A percentile compares a stretch with the other conserved stretches of the same genome.
Conservation (phyloP, 2,888 invertebrate species). For the Calliphora vomitoria region DNA sequence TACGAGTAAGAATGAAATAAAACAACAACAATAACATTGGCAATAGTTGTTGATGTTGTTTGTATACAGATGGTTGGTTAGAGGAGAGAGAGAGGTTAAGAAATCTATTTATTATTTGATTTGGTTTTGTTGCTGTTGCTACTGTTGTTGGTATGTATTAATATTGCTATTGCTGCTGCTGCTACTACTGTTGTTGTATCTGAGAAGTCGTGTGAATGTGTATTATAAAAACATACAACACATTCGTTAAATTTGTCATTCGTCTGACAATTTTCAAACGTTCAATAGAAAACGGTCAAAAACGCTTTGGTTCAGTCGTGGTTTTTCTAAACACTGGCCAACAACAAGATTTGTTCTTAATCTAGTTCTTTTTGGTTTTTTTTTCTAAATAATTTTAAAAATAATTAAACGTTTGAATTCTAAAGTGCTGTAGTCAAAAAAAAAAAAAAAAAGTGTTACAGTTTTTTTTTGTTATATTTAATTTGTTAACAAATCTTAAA, state of each 20-base stretch:
- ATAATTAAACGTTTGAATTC: neutral
- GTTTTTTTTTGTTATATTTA: neutral
- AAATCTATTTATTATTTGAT: slow-evolving; percentile 9
- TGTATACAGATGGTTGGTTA: neutral
- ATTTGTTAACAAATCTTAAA: neutral
- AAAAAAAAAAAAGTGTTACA: slow-evolving; percentile 5
- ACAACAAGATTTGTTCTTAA: slow-evolving; percentile 26
- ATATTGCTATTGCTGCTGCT: slow-evolving; percentile 22
- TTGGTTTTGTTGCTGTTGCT: slow-evolving; percentile 48
- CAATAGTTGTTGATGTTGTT: neutral
- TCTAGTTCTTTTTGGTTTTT: neutral
- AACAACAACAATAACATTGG: slow-evolving; percentile 4
- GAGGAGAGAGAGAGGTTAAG: slow-evolving; percentile 19
- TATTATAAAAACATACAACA: slow-evolving; percentile 79
- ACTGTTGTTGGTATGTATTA: neutral
- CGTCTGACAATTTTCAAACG: slow-evolving; percentile 76
- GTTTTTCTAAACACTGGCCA: slow-evolving; percentile 12
- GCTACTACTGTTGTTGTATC: slow-evolving; percentile 36
- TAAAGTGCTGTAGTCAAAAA: too few relatives aligned
- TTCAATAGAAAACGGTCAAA: slow-evolving; percentile 70
- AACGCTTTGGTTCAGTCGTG: slow-evolving; percentile 47
- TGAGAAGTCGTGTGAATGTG: slow-evolving; percentile 5
- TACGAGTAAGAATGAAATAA: slow-evolving; percentile 28
- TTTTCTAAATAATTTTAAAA: neutral
- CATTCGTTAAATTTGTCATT: slow-evolving; percentile 78